phyloP scores from a whole-genome alignment of 2,113 vertebrate genomes.

The Polypterus senegalus region DNA sequence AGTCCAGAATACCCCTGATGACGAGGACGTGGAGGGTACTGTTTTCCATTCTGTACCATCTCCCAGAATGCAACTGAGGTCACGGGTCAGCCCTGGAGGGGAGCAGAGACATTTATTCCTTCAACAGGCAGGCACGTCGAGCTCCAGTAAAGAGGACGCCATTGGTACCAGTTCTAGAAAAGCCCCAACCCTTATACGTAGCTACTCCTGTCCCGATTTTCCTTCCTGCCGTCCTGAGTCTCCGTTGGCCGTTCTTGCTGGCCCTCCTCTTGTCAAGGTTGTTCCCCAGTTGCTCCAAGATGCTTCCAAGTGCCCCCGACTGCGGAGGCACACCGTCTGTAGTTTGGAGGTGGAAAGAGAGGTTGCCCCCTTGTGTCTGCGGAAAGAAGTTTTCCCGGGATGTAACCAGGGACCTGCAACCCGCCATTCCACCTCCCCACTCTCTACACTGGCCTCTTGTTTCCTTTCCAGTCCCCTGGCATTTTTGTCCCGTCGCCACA shows the following conservation, averaged over 20 bases:
- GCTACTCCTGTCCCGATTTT: conserved; percentile 63
- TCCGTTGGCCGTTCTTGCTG: conserved; percentile 22
- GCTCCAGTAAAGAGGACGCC: conserved; percentile 30
- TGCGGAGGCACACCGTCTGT: conserved; percentile 69
- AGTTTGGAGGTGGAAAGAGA: conserved; percentile 51
- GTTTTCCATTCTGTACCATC: too few relatives aligned
- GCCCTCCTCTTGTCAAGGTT: conserved; percentile 16
- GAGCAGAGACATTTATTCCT: neutral
- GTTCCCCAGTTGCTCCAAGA: conserved; percentile 11
- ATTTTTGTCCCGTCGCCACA: conserved; percentile 5
- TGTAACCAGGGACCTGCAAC: conserved; percentile 20
- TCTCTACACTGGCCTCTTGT: neutral
- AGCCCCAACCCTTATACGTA: conserved; percentile 44
- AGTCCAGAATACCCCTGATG: neutral
- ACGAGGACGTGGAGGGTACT: too few relatives aligned
- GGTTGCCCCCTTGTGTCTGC: conserved; percentile 59
- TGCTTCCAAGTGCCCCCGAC: conserved; percentile 24
- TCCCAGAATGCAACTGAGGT: conserved; percentile 11
- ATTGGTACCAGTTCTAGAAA: conserved; percentile 6
- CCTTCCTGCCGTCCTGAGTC: conserved; percentile 19
- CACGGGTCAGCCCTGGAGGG: conserved; percentile 13
- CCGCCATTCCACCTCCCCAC: conserved; percentile 29
- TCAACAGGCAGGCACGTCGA: conserved; percentile 37
- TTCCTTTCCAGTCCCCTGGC: conserved; percentile 2
- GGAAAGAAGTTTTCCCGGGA: conserved; percentile 72